Percentiles rank a stretch among this genome's conserved stretches.
Evolutionary conservation across 2,888 invertebrate genomes (phyloP).

Genomic region (Drosophila eohydei): DNA sequence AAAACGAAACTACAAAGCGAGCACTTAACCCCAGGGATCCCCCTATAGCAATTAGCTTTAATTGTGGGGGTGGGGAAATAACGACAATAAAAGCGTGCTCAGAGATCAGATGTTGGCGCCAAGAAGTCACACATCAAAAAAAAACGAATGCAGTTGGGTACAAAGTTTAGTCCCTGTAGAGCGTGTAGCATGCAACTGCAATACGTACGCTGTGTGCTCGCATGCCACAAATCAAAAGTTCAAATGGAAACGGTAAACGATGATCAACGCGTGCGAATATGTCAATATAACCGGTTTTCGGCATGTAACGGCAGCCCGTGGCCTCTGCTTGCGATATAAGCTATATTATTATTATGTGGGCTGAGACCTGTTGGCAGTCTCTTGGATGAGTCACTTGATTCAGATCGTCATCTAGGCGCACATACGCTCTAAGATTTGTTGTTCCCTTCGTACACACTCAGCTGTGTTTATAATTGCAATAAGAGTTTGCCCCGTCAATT

Average conservation of each 20-base stretch:
- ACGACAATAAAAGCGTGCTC: conserved; percentile 27
- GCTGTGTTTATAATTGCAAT: conserved; percentile 49
- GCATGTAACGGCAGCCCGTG: conserved; percentile 19
- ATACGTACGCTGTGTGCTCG: neutral
- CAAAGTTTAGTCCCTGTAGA: conserved; percentile 18
- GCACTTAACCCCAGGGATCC: conserved; percentile 61
- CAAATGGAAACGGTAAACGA: conserved; percentile 41
- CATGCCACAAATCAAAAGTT: conserved; percentile 5
- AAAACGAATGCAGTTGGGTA: conserved; percentile 13
- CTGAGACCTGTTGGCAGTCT: conserved; percentile 25
- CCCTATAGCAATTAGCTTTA: conserved; percentile 55
- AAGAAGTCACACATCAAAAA: conserved; percentile 32
- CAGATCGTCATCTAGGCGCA: conserved; percentile 37
- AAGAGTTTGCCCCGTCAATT: conserved; percentile 30
- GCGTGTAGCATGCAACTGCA: conserved; percentile 13
- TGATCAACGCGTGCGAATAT: conserved; percentile 36
- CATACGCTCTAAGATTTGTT: conserved; percentile 14
- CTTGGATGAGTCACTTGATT: conserved; percentile 56
- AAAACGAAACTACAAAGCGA: conserved; percentile 35
- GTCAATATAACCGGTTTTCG: conserved; percentile 57
- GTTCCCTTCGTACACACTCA: conserved; percentile 7
- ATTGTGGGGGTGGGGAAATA: conserved; percentile 37
- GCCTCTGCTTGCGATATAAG: conserved; percentile 6
- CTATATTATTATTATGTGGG: conserved; percentile 45
- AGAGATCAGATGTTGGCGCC: conserved; percentile 56